Conservation (phyloP, 2,113 vertebrate genomes). For the Coracopsis vasa region DNA sequence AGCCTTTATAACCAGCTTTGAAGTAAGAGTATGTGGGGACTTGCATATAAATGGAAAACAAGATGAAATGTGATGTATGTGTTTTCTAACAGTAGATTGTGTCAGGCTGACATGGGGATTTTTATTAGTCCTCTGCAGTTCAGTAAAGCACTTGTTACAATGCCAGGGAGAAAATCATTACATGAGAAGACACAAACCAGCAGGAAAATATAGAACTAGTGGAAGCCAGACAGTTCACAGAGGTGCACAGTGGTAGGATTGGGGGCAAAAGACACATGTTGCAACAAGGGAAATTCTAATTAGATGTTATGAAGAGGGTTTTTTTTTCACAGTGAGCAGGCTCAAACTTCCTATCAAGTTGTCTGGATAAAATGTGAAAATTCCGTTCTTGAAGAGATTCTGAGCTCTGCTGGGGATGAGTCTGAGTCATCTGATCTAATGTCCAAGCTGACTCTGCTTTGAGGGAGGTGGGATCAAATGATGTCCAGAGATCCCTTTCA, state of each 20-base stretch:
- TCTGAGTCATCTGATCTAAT: neutral
- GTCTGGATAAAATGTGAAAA: neutral
- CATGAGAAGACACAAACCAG: neutral
- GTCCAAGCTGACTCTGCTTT: neutral
- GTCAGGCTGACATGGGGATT: neutral
- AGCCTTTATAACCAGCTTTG: neutral
- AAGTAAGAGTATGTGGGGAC: neutral
- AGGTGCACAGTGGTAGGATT: neutral
- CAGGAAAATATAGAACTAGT: neutral
- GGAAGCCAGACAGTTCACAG: neutral
- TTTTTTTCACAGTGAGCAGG: neutral
- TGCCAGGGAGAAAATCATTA: neutral
- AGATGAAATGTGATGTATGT: neutral
- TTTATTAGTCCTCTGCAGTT: neutral
- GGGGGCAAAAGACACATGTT: neutral
- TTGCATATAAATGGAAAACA: fast-evolving
- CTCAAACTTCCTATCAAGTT: neutral
- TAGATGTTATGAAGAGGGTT: neutral
- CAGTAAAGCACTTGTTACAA: neutral
- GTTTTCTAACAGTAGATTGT: neutral
- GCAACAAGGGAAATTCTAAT: neutral
- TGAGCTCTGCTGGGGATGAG: neutral
- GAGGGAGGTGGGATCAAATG: neutral
- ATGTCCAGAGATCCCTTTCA: neutral
- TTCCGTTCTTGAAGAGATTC: neutral